A percentile compares a stretch with the other conserved stretches of the same genome.
Evolutionary conservation across 2,113 vertebrate species (phyloP).

Genomic region (Serranochromis macrocephalus): DNA sequence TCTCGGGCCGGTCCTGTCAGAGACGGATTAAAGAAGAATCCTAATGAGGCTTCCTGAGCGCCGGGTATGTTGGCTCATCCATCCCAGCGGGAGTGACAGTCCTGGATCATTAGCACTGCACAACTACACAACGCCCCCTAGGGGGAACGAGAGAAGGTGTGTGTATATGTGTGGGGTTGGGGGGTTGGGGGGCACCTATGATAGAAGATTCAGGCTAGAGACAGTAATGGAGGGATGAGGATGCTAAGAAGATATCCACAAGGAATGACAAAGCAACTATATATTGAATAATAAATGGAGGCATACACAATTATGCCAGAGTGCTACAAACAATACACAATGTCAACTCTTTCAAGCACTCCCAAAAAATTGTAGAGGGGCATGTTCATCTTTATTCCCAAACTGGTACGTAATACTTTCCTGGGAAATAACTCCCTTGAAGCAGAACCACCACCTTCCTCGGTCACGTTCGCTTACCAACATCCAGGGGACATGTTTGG

Average conservation of each 20-base stretch:
- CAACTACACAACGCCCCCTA: slow-evolving; percentile 93
- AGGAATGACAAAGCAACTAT: background rate
- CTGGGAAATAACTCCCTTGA: background rate
- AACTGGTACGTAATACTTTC: background rate
- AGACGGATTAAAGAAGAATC: slow-evolving; percentile 96
- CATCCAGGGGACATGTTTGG: background rate
- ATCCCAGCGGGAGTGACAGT: slow-evolving; percentile 81
- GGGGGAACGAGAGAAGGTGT: slow-evolving; percentile 62
- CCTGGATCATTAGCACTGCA: slow-evolving; percentile 88
- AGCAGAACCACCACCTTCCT: background rate
- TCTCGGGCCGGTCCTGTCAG: slow-evolving; percentile 78
- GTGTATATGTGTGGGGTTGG: background rate
- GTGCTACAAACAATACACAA: background rate
- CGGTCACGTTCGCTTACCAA: background rate
- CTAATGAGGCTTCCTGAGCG: slow-evolving; percentile 82
- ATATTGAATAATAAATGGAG: background rate
- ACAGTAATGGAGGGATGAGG: background rate
- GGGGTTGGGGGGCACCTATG: background rate
- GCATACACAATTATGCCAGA: background rate
- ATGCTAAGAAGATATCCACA: background rate
- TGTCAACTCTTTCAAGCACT: background rate
- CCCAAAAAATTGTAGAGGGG: background rate
- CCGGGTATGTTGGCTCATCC: slow-evolving; percentile 83
- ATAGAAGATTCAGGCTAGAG: slow-evolving; percentile 14
- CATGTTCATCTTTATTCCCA: background rate